phyloP scores from a whole-genome alignment of 2,888 invertebrate genomes.

The Halictus quadricinctus region DNA sequence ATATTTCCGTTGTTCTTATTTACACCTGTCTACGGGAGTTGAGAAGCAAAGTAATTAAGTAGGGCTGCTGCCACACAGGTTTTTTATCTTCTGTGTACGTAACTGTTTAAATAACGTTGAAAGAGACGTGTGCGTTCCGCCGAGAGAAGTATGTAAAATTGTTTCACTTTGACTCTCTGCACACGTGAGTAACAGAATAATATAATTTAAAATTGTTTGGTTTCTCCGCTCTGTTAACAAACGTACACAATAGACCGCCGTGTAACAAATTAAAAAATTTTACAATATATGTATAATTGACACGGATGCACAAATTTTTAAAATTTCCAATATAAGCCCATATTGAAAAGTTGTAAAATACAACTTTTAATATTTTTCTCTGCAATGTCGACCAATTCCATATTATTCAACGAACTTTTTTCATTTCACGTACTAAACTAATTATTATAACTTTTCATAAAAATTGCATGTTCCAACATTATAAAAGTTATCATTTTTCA shows the following conservation, averaged over 20 bases:
- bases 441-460: not conserved
- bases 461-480: not conserved
- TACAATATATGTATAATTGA: no score
- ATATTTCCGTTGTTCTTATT: slow-evolving; percentile 7
- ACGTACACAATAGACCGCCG: no score
- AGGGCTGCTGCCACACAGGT: not conserved
- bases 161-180: not conserved
- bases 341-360: no score
- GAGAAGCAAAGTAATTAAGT: slow-evolving; percentile 1
- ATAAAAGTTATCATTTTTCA: not conserved
- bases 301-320: no score
- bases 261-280: no score
- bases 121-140: not conserved
- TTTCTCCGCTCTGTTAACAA: not conserved
- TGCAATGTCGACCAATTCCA: no score
- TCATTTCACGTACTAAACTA: no score
- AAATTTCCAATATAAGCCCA: no score
- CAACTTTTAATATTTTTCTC: no score
- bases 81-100: not conserved
- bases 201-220: not conserved
- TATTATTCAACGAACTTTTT: no score
- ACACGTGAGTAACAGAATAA: not conserved
- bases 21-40: not conserved
- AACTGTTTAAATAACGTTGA: slow-evolving; percentile 6
- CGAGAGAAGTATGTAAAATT: not conserved